phyloP scores from a whole-genome alignment of 2,797 vertebrate species.

The Rhadinocentrus ornatus region DNA sequence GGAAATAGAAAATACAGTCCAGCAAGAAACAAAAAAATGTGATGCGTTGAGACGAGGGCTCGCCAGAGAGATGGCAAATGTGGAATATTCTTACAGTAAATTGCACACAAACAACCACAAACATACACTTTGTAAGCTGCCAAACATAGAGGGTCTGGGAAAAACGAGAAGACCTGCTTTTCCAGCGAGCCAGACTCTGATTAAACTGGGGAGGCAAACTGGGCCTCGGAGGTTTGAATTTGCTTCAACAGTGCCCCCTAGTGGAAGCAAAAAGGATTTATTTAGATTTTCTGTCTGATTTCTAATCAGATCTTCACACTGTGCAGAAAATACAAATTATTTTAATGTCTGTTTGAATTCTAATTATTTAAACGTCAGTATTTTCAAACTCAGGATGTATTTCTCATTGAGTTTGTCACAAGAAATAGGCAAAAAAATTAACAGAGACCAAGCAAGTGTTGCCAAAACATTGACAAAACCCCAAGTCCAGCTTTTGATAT shows the following conservation, averaged over 20 bases:
- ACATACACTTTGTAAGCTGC: slow-evolving; percentile 33
- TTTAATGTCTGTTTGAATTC: slow-evolving; percentile 30
- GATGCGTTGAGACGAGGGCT: slow-evolving; percentile 22
- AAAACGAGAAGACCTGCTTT: slow-evolving; percentile 60
- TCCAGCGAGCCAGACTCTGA: slow-evolving; percentile 46
- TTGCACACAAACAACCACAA: slow-evolving; percentile 14
- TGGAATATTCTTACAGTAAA: slow-evolving; percentile 47
- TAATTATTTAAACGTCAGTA: not conserved
- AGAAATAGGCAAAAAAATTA: not conserved
- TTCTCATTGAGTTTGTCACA: not conserved
- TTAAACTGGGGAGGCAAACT: slow-evolving; percentile 47
- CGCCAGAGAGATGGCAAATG: slow-evolving; percentile 21
- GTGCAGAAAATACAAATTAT: slow-evolving; percentile 27
- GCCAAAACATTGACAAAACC: not conserved
- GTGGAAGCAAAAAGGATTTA: slow-evolving; percentile 41
- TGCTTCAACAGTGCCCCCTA: slow-evolving; percentile 79
- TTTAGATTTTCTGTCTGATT: slow-evolving; percentile 20
- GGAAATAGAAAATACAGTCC: slow-evolving; percentile 55
- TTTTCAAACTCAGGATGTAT: not conserved
- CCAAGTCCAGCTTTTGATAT: no score
- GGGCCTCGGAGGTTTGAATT: slow-evolving; percentile 35
- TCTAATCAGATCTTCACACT: slow-evolving; percentile 19
- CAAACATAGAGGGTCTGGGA: slow-evolving; percentile 61
- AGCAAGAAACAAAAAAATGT: slow-evolving; percentile 34
- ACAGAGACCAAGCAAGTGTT: not conserved